phyloP scores from a whole-genome alignment of 2,888 invertebrate genomes.

The Pterobdella sp. region DNA sequence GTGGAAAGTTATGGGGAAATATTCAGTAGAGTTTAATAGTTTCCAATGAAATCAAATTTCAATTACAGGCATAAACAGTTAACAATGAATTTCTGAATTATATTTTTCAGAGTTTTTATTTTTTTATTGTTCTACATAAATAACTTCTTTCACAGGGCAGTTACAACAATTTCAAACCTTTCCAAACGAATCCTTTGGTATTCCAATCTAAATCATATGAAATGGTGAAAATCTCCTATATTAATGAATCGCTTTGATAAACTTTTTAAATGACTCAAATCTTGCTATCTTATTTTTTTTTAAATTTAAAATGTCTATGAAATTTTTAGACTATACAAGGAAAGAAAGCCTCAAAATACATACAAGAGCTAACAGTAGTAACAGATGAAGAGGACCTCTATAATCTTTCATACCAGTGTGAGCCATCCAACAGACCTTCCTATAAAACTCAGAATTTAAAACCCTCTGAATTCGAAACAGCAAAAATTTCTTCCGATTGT shows the following conservation, averaged over 20 bases:
- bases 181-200: not conserved
- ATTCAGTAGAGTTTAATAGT: no score
- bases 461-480: not conserved
- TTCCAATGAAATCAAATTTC: no score
- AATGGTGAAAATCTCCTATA: constrained; percentile 3
- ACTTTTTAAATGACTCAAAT: not conserved
- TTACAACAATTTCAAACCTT: constrained; percentile 23
- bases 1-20: no score
- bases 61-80: no score
- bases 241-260: not conserved
- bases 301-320: not conserved
- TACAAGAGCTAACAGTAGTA: constrained; percentile 81
- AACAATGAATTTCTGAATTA: not conserved
- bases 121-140: not conserved
- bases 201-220: constrained; percentile 9
- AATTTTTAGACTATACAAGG: constrained; percentile 77
- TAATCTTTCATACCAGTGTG: constrained; percentile 80
- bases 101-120: not conserved
- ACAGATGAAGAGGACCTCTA: constrained; percentile 84
- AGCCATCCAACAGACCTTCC: constrained; percentile 50
- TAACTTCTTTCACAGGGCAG: not conserved
- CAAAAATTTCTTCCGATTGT: not conserved
- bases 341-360: constrained; percentile 85
- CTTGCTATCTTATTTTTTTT: not conserved
- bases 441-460: not conserved